Base-by-base conservation (phyloP, 1,140 invertebrate genomes). In the Limonius californicus region DNA sequence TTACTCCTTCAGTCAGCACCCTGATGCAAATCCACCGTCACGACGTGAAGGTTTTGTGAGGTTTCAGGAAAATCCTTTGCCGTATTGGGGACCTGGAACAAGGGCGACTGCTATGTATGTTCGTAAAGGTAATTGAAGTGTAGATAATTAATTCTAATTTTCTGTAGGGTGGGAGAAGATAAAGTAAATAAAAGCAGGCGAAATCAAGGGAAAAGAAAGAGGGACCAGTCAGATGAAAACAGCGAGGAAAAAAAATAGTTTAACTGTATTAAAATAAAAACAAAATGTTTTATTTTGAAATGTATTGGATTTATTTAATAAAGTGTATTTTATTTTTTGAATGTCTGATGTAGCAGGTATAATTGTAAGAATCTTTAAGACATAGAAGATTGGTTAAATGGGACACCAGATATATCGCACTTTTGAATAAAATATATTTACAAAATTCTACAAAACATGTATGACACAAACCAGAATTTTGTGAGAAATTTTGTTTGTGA, bases 41-140 rank as follows among this genome's bases (percentile, higher is more conserved):
- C 81, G 89, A n/a, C 79, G 85, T 59, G 80, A 84, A 54, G 86
- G 88, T 11, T 74, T 92, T 16, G 77, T 90, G 0, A 79, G 95
- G 9, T 98, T 90, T 79, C 95, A 95, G 77, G 79, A 83, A 58
- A 98, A 97, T 80, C 95, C 95, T 0, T 79, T 86, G 39, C 83
- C 85, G 0, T 81, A 87, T 76, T 98, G 95, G 95, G 95, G 95
- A 20, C 95, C 95, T 0, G 94, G 92, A 42, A 85, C 86, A 0
- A 82, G 85, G 66, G 80, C 87, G 0, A 86, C 80, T 32, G 83
- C 85, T 14, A 90, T 88, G 85, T 87, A 79, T 77, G 82, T 75
- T 18, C 3, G 9, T 3, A 50, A 55, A 8, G 18, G n/a, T n/a
- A 14, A 56, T 1, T 54, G 9, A 43, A 39, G 7, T 39, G n/a